Evolutionary conservation across 2,888 invertebrate species (phyloP), one percentile per base, ranked within the genome.

Genomic region (Chrysina gloriosa): DNA sequence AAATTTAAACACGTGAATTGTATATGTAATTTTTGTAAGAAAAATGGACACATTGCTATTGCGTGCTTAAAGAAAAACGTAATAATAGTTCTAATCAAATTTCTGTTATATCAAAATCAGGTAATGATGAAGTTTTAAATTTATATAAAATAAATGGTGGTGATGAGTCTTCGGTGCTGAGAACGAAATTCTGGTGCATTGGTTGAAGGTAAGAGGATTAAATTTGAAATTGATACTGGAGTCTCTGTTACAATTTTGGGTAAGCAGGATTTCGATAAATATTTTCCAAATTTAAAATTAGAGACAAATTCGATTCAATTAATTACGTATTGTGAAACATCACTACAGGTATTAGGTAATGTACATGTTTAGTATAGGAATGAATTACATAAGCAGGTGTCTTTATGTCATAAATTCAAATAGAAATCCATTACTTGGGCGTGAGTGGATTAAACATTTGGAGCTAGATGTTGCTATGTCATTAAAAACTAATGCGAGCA

Each of bases 171-270:
- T 16, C 45, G 14, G 16, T 4, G 16, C 5, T 45, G 16, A 14
- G 45, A 45, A 7, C 0, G 45, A 45, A 45, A 7, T 45, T 45
- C 7, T 45, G 45, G 45, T 45, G 45, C 45, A 45, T 14, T 45
- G 45, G 45, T 45, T 14, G 45, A 45, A 45, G 45, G 16, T 2
- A 45, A 4, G 5, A 2, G 16, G 19, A 45, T 45, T 3, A 45
- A 45, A 45, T 45, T 45, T 45, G 45, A 45, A 19, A 6, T 45
- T 2, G 45, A 45, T 16, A 45, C 45, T 16, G 45, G 45, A 16
- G 45, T 19, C 5, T 14, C 45, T 1, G 45, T 45, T 1, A 45
- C 45, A 9, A 31, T 31, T 31, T 9, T 31, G 31, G 31, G 31
- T 31, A 31, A 31, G 31, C 7, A 1, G 2, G 31, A 2, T 31